A percentile compares a stretch with the other conserved stretches of the same genome.
phyloP scores from a whole-genome alignment of 2,888 invertebrate genomes.

The Xylota segnis region DNA sequence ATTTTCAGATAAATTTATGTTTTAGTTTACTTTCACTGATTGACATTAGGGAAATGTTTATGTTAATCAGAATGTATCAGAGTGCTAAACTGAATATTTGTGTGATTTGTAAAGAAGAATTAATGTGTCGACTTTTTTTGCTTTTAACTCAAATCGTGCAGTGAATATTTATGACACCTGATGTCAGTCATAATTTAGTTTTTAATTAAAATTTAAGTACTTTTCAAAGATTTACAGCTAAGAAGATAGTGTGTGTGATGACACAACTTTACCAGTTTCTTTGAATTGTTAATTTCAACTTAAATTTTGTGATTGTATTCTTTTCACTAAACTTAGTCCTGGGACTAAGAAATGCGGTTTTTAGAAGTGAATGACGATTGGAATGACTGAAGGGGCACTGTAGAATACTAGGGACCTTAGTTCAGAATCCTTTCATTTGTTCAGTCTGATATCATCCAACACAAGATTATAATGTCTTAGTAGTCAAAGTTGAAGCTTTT shows the following conservation, averaged over 20 bases:
- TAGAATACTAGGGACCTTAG: no score
- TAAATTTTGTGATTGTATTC: no score
- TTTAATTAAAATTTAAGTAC: neutral
- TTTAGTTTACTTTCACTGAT: conserved; percentile 49
- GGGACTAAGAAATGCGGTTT: no score
- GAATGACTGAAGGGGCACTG: no score
- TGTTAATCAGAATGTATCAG: conserved; percentile 11
- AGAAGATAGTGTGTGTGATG: neutral
- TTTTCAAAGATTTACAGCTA: neutral
- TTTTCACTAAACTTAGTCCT: no score
- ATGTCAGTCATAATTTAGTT: neutral
- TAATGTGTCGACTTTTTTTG: neutral
- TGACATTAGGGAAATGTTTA: conserved; percentile 42
- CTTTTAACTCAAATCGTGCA: neutral
- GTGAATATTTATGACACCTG: conserved; percentile 28
- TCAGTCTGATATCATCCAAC: no score
- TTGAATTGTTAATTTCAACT: no score
- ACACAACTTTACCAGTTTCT: no score
- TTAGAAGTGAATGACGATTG: no score
- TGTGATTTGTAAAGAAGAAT: neutral
- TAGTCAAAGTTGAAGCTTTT: no score
- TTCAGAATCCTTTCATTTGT: no score
- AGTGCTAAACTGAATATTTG: conserved; percentile 35
- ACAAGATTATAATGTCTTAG: no score
- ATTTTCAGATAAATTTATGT: conserved; percentile 11